Evolutionary conservation across 1,140 invertebrate genomes (phyloP).

Genomic region (Maniola jurtina): DNA sequence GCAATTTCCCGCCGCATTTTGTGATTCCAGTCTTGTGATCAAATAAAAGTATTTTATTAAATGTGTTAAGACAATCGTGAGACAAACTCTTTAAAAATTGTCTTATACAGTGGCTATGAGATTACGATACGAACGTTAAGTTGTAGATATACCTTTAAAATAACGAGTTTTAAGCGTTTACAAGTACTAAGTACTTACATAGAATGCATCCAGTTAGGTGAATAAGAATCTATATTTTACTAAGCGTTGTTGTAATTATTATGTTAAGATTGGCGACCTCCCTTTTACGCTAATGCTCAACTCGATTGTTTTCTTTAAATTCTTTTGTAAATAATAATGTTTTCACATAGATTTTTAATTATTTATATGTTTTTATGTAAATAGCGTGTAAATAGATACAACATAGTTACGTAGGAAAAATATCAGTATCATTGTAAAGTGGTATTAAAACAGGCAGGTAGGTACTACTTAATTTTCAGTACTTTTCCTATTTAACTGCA

Average conservation of each 20-base stretch:
- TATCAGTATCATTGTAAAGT: constrained; percentile 35
- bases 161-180: constrained; percentile 40
- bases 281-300: constrained; percentile 73
- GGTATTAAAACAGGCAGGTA: constrained; percentile 38
- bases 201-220: constrained; percentile 42
- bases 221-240: constrained; percentile 37
- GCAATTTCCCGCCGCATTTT: constrained; percentile 62
- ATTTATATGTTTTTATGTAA: constrained; percentile 46
- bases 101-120: constrained; percentile 71
- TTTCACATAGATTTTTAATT: constrained; percentile 55
- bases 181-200: constrained; percentile 74
- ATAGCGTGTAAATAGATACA: constrained; percentile 44
- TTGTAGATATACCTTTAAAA: constrained; percentile 69
- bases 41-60: constrained; percentile 58
- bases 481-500: constrained; percentile 32
- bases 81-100: constrained; percentile 44
- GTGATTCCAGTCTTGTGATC: constrained; percentile 71
- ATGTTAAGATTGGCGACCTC: constrained; percentile 61
- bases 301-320: constrained; percentile 60
- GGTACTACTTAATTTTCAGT: constrained; percentile 27
- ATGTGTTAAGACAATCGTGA: constrained; percentile 48
- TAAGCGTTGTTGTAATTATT: constrained; percentile 55
- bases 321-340: constrained; percentile 68
- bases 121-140: constrained; percentile 67
- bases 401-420: constrained; percentile 30